These are phyloP conservation scores for Urocyon cinereoargenteus DNA, from an alignment of 2,797 vertebrate species.

Conservation along the genomic window DNA sequence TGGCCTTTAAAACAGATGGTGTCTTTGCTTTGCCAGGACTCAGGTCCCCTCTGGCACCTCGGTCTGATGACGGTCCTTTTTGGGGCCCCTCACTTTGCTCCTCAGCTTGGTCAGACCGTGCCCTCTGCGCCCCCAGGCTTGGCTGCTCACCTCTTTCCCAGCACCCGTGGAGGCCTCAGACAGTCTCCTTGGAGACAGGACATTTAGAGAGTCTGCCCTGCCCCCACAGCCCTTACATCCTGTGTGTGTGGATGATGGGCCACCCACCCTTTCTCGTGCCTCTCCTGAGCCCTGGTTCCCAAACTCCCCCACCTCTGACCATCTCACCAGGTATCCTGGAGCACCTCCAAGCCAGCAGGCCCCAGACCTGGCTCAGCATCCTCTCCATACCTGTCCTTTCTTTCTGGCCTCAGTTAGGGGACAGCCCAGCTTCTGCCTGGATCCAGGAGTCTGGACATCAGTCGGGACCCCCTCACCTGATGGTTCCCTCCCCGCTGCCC, in stretches of 20 bases:
- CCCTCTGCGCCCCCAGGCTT: background rate
- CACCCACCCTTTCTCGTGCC: background rate
- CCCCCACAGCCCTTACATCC: accelerated
- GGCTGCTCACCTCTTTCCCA: conserved; percentile 11
- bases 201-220: background rate
- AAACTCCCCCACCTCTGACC: background rate
- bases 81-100: conserved; percentile 53
- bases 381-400: background rate
- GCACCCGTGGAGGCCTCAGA: background rate
- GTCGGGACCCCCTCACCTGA: background rate
- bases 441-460: background rate
- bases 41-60: conserved; percentile 57
- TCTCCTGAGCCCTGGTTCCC: background rate
- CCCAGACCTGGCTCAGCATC: background rate
- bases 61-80: conserved; percentile 64
- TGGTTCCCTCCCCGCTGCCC: background rate
- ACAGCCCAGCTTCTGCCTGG: background rate
- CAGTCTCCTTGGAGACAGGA: background rate
- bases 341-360: background rate
- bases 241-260: background rate
- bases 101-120: conserved; percentile 43
- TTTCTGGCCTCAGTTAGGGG: background rate
- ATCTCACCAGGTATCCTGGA: background rate
- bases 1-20: conserved; percentile 17
- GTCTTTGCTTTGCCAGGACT: conserved; percentile 55